Evolutionary conservation across 2,113 vertebrate genomes (phyloP), one percentile per base, ranked within the genome.

Genomic region (Crypturellus undulatus): DNA sequence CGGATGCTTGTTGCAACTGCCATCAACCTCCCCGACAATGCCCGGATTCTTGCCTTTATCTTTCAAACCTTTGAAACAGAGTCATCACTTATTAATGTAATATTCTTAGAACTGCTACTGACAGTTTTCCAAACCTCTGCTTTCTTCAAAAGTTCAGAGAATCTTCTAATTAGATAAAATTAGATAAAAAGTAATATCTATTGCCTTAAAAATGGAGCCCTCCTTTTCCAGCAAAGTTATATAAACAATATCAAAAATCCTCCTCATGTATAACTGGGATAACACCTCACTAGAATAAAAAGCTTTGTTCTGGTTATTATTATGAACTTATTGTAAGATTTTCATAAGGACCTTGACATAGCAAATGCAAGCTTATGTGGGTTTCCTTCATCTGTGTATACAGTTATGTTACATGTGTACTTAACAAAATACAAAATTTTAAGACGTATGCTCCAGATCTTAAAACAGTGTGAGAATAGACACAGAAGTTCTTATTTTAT

Each of bases 161-260:
- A 71, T 26, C 40, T 63, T 34, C 24, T 59, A 24, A 73, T 60
- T 3, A n/a, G 38, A 51, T 58, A 51, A 49, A 32, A 43, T 5
- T n/a, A n/a, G n/a, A n/a, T n/a, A n/a, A n/a, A n/a, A n/a, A 5
- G 51, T 36, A 51, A 60, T 2, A 3, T 0, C 0, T 68, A 60
- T 21, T 52, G 10, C 5, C 19, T 68, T 52, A 28, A 12, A 87
- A 78, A 65, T 14, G 28, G 21, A 77, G 6, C 12, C 19, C 16
- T 69, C 14, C 6, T 62, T 70, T 78, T 30, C 40, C 36, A n/a
- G 15, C 8, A 59, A 63, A 11, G 7, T 12, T 73, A 3, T 5
- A 22, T 26, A 3, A 58, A 2, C 16, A 19, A 75, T 87, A 84
- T 59, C 0, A 49, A 63, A 86, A 56, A 30, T 4, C 5, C 64